Evolutionary conservation across 2,113 vertebrate genomes (phyloP), one percentile per base, ranked within the genome.

Genomic region (Noctilio leporinus): DNA sequence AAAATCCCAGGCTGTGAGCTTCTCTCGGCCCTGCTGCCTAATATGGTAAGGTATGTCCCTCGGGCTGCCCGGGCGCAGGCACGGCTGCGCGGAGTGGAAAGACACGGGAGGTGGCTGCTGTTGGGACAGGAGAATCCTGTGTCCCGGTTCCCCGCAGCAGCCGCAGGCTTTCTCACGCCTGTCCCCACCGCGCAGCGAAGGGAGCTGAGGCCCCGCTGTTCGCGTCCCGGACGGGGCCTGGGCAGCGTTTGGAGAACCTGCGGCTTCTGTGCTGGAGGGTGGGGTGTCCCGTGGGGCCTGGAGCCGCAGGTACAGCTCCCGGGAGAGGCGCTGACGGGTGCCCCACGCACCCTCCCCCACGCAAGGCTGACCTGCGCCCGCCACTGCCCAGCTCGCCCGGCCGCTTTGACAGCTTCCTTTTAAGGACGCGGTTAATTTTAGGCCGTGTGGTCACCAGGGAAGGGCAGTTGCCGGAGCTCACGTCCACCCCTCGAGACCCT

Each of bases 1-100:
- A 94, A 97, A 97, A 97, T 76, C 81, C 67, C 89, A 35, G 28
- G 69, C 83, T 88, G 92, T 95, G 97, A 0, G 5, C 97, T 89
- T 96, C 83, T 96, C 64, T 72, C 78, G 67, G 93, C 96, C 62
- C 10, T 65, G 93, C 98, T 98, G 95, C 98, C 98, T 98, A 98
- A 98, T 99, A 98, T 97, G 98, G 98, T 98, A 98, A 98, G 98
- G 98, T 98, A 99, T 98, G 98, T 97, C 97, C 77, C 49, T 85
- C 76, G 55, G 82, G 67, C 97, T n/a, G 82, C 9, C 12, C 84
- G 85, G 85, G 59, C 1, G 59, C 57, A 33, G 62, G 5, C 62
- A 17, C 30, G 2, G 5, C 2, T 14, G 62, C 30, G 30, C 62
- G 2, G 33, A 65, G 62, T 28, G 5, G 15, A 12, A 17, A n/a